These are phyloP conservation scores for Drosophila saltans DNA, from an alignment of 1,140 invertebrate species.

Conservation along the genomic window DNA sequence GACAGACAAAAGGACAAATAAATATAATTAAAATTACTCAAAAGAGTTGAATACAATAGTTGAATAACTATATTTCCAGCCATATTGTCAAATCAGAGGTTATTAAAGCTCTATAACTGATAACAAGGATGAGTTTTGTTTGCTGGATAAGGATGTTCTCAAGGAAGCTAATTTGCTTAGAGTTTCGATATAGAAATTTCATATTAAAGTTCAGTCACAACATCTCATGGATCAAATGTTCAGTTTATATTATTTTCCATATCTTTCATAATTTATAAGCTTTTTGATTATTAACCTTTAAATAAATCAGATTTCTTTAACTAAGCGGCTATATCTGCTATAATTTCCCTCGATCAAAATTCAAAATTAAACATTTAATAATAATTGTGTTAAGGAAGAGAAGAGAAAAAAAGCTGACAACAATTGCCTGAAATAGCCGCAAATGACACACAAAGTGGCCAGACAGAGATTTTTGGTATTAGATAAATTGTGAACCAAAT, in stretches of 20 bases:
- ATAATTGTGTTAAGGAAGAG: conserved; percentile 68
- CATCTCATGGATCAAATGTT: too few relatives aligned
- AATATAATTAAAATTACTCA: conserved; percentile 10
- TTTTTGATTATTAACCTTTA: too few relatives aligned
- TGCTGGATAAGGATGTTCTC: too few relatives aligned
- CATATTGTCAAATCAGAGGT: not conserved
- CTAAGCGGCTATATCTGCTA: too few relatives aligned
- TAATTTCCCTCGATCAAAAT: conserved; percentile 29
- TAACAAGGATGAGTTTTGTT: too few relatives aligned
- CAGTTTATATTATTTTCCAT: too few relatives aligned
- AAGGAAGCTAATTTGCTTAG: too few relatives aligned
- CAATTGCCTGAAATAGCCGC: conserved; percentile 60
- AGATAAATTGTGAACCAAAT: conserved; percentile 57
- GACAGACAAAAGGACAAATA: conserved; percentile 1
- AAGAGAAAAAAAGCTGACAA: conserved; percentile 50
- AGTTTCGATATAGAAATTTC: too few relatives aligned
- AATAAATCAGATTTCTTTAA: conserved; percentile 17
- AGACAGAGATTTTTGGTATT: conserved; percentile 50
- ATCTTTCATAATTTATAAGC: too few relatives aligned
- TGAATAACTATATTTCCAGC: not conserved
- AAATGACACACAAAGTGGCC: conserved; percentile 68
- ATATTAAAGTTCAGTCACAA: too few relatives aligned
- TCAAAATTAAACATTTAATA: conserved; percentile 56
- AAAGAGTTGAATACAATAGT: conserved; percentile 1
- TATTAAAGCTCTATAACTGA: too few relatives aligned